Conservation (phyloP, 2,113 vertebrate species). For the Rhipidura dahli region DNA sequence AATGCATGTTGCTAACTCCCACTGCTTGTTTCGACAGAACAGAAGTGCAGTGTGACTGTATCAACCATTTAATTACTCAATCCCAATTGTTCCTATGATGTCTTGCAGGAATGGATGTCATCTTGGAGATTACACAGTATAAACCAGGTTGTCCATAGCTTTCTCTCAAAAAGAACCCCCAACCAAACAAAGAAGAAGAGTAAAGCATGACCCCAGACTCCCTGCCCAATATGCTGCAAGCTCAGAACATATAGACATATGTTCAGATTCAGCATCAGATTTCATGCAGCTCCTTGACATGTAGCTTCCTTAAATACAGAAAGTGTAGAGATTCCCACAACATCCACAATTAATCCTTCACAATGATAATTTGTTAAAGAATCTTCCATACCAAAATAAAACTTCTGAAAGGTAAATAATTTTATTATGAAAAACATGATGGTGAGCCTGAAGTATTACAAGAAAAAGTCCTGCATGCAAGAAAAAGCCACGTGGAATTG, state of each 20-base stretch:
- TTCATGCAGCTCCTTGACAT: background rate
- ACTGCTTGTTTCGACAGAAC: background rate
- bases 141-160: background rate
- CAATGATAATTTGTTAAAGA: background rate
- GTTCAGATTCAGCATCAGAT: background rate
- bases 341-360: background rate
- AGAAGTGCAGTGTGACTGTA: background rate
- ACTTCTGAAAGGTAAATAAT: background rate
- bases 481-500: background rate
- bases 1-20: fast-evolving
- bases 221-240: background rate
- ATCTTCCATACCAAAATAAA: background rate
- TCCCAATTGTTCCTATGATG: background rate
- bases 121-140: background rate
- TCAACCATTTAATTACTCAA: background rate
- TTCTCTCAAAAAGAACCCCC: background rate
- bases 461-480: background rate
- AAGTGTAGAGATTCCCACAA: background rate
- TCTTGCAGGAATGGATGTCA: background rate
- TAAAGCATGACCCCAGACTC: background rate
- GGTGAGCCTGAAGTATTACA: background rate
- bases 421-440: background rate
- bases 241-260: background rate
- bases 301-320: background rate
- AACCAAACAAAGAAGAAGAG: background rate